Evolutionary conservation across 2,113 vertebrate genomes (phyloP).

Genomic region (Epinephelus moara): DNA sequence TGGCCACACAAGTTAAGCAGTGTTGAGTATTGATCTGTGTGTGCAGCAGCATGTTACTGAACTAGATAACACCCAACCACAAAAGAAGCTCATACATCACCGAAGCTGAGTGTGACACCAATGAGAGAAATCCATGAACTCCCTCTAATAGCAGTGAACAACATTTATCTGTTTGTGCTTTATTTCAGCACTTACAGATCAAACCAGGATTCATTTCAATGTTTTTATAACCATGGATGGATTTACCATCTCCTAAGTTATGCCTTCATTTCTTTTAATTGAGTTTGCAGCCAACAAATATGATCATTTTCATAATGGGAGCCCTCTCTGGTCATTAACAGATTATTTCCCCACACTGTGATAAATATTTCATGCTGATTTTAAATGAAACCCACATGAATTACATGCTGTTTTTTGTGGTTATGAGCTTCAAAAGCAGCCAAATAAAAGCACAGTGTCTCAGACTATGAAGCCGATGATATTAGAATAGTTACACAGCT

Average conservation of each 20-base stretch:
- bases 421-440: background rate
- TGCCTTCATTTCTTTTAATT: background rate
- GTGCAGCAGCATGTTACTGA: conserved; percentile 34
- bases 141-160: background rate
- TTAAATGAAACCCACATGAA: background rate
- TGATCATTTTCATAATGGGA: background rate
- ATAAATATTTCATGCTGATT: background rate
- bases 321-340: background rate
- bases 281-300: background rate
- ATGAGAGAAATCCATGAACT: conserved; percentile 4
- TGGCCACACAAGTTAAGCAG: conserved; percentile 50
- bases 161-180: background rate
- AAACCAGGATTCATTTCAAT: background rate
- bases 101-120: conserved; percentile 2
- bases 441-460: background rate
- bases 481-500: background rate
- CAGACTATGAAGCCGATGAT: background rate
- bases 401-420: background rate
- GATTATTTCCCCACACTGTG: conserved; percentile 4
- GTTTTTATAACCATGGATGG: background rate
- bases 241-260: background rate
- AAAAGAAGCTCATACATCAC: conserved; percentile 44
- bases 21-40: conserved; percentile 60
- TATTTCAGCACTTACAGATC: background rate
- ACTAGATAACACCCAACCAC: conserved; percentile 45